Evolutionary conservation across 2,797 vertebrate species (phyloP), one percentile per base, ranked within the genome.

Genomic region (Aldrovandia affinis): DNA sequence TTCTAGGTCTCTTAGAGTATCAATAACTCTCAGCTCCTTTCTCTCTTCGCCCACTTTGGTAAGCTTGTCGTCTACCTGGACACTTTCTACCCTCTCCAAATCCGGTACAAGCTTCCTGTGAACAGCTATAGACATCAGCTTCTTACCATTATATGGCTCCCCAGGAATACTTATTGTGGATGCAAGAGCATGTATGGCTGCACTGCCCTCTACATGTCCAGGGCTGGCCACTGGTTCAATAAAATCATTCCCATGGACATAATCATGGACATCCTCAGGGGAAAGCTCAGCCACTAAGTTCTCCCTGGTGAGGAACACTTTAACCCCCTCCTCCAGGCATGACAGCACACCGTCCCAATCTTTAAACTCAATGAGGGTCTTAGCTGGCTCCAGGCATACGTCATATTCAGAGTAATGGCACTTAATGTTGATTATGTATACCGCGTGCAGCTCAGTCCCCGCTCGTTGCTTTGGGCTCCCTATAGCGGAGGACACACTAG

Each of bases 331-430:
- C 83, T 99, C 97, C 83, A 98, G 0, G 54, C 97, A 98, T 80
- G 91, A 83, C 85, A 98, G 89, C 87, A 98, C 86, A 70, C 90
- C 89, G 86, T 97, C 96, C 98, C 98, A 99, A 87, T 97, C 96
- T 91, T 95, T 97, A 91, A 99, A 99, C 90, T 99, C 98, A 77
- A 99, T 97, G 22, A 99, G 91, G 78, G 97, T 98, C 94, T 99
- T 99, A 83, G 96, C 93, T 84, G 98, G 98, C 86, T 99, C 98
- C 52, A 99, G 92, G 89, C 97, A 97, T 79, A 99, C 92, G 85
- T 99, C 98, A 85, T 99, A 99, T 65, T 98, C 97, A 8, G 94
- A 94, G 89, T 94, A 96, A 0, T 90, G 91, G 86, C 98, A 99
- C 81, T 95, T 96, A 59, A 99, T 94, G 18, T 99, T 97, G 82